phyloP scores from a whole-genome alignment of 2,113 vertebrate species.

The Chaetorhynchus papuensis region DNA sequence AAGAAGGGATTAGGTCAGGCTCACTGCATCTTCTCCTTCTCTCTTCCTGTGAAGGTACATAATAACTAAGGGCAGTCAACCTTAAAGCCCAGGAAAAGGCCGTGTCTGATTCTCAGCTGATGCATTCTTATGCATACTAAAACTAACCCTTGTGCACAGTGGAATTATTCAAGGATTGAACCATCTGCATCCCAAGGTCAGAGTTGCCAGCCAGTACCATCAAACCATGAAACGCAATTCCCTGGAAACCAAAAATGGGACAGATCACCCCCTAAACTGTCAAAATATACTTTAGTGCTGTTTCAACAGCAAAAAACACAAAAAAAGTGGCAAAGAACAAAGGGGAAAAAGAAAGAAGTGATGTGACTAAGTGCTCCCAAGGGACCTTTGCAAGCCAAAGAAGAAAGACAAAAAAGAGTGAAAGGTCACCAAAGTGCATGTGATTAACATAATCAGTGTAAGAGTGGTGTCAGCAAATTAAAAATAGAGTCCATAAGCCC shows the following conservation, averaged over 20 bases:
- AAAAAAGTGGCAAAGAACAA: background rate
- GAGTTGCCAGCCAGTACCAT: background rate
- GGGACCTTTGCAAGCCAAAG: conserved; percentile 24
- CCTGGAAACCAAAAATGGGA: conserved; percentile 1
- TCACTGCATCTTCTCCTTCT: background rate
- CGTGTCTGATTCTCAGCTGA: background rate
- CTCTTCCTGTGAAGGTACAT: background rate
- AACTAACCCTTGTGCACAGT: background rate
- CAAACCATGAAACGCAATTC: conserved; percentile 7
- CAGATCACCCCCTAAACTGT: conserved; percentile 8
- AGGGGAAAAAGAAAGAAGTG: conserved; percentile 38
- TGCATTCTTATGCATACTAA: background rate
- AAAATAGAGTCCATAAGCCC: conserved; percentile 32
- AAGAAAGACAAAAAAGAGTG: conserved; percentile 13
- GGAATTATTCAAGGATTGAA: background rate
- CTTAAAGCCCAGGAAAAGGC: background rate
- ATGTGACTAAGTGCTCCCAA: conserved; percentile 31
- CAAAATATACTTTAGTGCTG: conserved; percentile 7
- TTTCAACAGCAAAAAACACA: background rate
- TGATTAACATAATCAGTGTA: conserved; percentile 62
- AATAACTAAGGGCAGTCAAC: conserved; percentile 18
- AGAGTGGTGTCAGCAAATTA: conserved; percentile 40
- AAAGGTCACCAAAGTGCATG: background rate
- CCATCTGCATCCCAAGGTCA: conserved; percentile 5
- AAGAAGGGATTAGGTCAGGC: conserved; percentile 9